These are phyloP conservation scores for Takifugu rubripes DNA, from an alignment of 2,797 vertebrate genomes.

Conservation along the genomic window DNA sequence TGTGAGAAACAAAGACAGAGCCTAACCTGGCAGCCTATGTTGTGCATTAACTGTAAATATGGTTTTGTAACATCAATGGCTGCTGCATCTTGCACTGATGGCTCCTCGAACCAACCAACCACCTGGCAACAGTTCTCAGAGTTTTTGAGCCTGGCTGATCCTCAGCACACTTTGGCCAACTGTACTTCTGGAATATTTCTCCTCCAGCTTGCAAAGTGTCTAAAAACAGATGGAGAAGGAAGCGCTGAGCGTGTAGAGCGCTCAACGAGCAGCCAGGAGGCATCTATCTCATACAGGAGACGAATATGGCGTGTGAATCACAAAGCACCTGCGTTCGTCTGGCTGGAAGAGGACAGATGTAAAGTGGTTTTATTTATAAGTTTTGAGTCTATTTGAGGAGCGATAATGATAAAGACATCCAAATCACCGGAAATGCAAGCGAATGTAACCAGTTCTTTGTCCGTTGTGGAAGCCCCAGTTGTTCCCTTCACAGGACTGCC, in stretches of 20 bases:
- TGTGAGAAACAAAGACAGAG: constrained; percentile 8
- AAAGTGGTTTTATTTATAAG: constrained; percentile 22
- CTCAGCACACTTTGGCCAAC: constrained; percentile 56
- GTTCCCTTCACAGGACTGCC: background rate
- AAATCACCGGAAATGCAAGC: too few species aligned
- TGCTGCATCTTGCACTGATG: too few species aligned
- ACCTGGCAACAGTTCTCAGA: constrained; percentile 2
- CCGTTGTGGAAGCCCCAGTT: too few species aligned
- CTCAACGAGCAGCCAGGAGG: constrained; percentile 39
- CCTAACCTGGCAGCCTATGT: constrained; percentile 13
- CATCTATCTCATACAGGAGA: constrained; percentile 46
- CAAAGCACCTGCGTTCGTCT: constrained; percentile 34
- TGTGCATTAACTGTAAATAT: constrained; percentile 29
- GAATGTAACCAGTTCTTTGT: too few species aligned
- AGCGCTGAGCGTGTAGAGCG: constrained; percentile 38
- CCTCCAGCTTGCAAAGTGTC: constrained; percentile 75
- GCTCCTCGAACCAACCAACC: too few species aligned
- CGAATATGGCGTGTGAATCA: constrained; percentile 59
- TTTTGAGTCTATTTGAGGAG: constrained; percentile 14
- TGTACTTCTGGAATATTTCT: constrained; percentile 68
- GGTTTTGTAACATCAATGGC: too few species aligned
- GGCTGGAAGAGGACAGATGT: constrained; percentile 23
- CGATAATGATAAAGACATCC: background rate
- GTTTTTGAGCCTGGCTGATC: constrained; percentile 13
- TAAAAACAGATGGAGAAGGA: constrained; percentile 62